Percentiles rank a stretch among this genome's conserved stretches.
Conservation (phyloP, 2,113 vertebrate genomes). For the Ahaetulla prasina region DNA sequence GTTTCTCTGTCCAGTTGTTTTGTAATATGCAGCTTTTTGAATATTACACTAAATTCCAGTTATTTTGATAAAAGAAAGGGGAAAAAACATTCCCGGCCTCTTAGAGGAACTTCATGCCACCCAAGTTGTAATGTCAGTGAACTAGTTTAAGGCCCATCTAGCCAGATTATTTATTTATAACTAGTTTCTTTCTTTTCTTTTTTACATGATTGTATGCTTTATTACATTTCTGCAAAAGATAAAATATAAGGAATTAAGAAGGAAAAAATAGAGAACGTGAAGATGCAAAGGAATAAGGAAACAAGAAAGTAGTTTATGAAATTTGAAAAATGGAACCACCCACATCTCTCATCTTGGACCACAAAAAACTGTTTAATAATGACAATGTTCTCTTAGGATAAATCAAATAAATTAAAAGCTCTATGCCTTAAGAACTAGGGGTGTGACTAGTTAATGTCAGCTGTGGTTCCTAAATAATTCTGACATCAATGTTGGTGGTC, state of each 20-base stretch:
- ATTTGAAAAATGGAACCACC: not conserved
- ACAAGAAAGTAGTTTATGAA: not conserved
- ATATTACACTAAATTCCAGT: conserved; percentile 69
- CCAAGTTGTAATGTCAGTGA: conserved; percentile 63
- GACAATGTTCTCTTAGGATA: not conserved
- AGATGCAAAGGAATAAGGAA: not conserved
- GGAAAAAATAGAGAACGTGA: not conserved
- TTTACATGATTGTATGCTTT: not conserved
- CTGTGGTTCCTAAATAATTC: not conserved
- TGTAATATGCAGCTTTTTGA: conserved; percentile 65
- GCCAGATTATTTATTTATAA: conserved; percentile 24
- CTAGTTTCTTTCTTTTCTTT: not conserved
- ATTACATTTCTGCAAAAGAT: not conserved
- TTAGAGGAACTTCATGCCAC: conserved; percentile 68
- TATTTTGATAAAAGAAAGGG: conserved; percentile 69
- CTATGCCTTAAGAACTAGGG: not conserved
- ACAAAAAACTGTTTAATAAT: not conserved
- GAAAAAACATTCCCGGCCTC: conserved; percentile 45
- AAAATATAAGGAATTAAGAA: not conserved
- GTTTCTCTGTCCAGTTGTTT: conserved; percentile 57
- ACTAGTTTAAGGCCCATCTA: conserved; percentile 50
- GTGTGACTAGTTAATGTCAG: not conserved
- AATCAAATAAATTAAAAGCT: conserved; percentile 5
- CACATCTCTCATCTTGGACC: not conserved
- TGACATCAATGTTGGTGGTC: not conserved